phyloP scores from a whole-genome alignment of 1,140 invertebrate genomes.

The Mya arenaria region DNA sequence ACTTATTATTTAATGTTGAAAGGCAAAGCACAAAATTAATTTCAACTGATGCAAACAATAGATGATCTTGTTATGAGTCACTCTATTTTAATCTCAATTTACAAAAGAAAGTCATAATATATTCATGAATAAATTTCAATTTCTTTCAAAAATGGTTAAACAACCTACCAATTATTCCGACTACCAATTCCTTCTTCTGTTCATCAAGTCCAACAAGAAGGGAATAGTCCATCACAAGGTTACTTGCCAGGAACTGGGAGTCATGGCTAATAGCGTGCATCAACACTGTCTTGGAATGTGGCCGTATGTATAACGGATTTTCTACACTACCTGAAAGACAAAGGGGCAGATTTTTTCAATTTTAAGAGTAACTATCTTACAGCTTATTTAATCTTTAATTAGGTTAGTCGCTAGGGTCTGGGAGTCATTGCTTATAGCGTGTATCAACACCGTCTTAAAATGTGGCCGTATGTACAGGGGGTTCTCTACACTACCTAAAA shows the following conservation, averaged over 20 bases:
- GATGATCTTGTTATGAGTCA: no score
- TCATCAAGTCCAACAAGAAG: constrained; percentile 95
- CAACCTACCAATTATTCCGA: constrained; percentile 96
- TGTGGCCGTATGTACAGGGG: constrained; percentile 95
- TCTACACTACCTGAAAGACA: constrained; percentile 94
- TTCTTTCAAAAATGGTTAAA: no score
- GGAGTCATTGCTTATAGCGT: constrained; percentile 93
- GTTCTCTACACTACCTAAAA: constrained; percentile 93
- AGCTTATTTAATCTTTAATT: constrained; percentile 99
- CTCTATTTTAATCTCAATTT: no score
- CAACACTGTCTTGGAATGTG: constrained; percentile 95
- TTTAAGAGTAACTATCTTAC: no score
- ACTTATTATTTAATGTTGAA: no score
- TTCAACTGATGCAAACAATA: no score
- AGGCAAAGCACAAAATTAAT: no score
- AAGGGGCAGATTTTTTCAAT: no score
- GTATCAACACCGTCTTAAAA: constrained; percentile 94
- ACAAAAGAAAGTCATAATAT: no score
- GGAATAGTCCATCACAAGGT: constrained; percentile 99
- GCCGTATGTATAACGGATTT: constrained; percentile 93
- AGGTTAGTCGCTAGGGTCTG: constrained; percentile 85
- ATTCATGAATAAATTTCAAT: no score
- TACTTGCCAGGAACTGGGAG: constrained; percentile 83
- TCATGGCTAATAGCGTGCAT: constrained; percentile 95
- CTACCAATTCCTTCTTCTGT: constrained; percentile 90